Base-by-base conservation (phyloP, 1,140 invertebrate genomes). In the Drosophila sulfurigaster region DNA sequence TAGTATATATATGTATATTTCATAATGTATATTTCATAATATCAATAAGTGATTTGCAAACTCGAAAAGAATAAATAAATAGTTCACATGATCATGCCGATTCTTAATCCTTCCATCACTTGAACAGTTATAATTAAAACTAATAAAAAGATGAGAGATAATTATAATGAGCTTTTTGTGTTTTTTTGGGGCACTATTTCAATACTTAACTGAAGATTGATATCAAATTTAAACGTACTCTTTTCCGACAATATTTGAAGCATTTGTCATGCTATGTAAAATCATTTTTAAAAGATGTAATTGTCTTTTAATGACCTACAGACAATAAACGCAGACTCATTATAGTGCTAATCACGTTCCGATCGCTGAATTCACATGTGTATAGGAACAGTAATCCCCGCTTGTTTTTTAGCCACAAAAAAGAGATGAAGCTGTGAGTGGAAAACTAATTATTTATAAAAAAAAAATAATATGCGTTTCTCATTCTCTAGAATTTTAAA, bases 311-410 rank as follows among this genome's bases (percentile, higher is more conserved):
- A 70, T 56, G 38, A 54, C 15, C 64, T 25, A 10, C 10, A 38
- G n/a, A 63, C 49, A 56, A 46, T 25, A 11, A 20, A 54, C 41
- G 41, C 4, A 35, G 20, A 45, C 28, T 28, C 30, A 52, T 46
- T 49, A 48, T 46, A 46, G 46, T 60, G 66, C 56, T 41, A 8
- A 71, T 71, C 59, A 64, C 68, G 68, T 71, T 56, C 25, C 59
- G 41, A 63, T 63, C 68, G 49, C 16, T 41, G 54, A 25, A 32
- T 48, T 60, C 16, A 49, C 45, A 60, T 15, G 5, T 32, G n/a
- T 43, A 48, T 5, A 25, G 13, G n/a, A 13, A 45, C 56, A 8
- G 15, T 7, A 41, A 16, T 38, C 11, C 16, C 16, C 11, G 1
- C 25, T 46, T 7, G 25, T 3, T 6, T 20, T n/a, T 30, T 13